Percentiles rank a stretch among this genome's conserved stretches.
phyloP scores from a whole-genome alignment of 2,888 invertebrate genomes.

The Embidobia sp. region DNA sequence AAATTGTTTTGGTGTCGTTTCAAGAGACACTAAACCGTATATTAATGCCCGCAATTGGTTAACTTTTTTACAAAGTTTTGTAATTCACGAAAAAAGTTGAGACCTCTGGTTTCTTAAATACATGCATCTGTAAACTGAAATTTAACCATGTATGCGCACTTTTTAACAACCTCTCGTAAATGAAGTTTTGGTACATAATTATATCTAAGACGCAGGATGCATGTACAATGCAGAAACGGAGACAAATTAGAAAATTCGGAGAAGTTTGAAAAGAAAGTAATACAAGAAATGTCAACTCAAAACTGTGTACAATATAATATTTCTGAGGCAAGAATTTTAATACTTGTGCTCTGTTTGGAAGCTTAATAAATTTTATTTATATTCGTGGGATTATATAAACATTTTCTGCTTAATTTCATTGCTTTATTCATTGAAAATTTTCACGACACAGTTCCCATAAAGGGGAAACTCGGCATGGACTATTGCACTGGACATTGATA shows the following conservation, averaged over 20 bases:
- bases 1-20: constrained; percentile 6
- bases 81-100: not conserved
- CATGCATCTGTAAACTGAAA: not conserved
- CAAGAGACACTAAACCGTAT: too few species aligned
- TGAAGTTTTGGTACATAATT: not conserved
- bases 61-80: too few species aligned
- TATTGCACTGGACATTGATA: too few species aligned
- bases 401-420: not conserved
- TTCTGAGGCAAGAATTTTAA: not conserved
- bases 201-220: not conserved
- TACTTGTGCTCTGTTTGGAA: too few species aligned
- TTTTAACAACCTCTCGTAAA: not conserved
- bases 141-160: not conserved
- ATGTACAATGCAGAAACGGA: not conserved
- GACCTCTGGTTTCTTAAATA: not conserved
- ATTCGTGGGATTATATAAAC: too few species aligned
- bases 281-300: not conserved
- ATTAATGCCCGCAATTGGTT: too few species aligned
- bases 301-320: not conserved
- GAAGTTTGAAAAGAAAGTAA: not conserved
- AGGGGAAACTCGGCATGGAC: too few species aligned
- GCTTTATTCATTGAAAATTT: too few species aligned
- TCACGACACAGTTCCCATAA: too few species aligned
- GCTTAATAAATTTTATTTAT: too few species aligned
- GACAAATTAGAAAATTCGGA: not conserved